Percentiles rank a stretch among this genome's conserved stretches.
phyloP scores from a whole-genome alignment of 2,113 vertebrate species.

The Vombatus ursinus region DNA sequence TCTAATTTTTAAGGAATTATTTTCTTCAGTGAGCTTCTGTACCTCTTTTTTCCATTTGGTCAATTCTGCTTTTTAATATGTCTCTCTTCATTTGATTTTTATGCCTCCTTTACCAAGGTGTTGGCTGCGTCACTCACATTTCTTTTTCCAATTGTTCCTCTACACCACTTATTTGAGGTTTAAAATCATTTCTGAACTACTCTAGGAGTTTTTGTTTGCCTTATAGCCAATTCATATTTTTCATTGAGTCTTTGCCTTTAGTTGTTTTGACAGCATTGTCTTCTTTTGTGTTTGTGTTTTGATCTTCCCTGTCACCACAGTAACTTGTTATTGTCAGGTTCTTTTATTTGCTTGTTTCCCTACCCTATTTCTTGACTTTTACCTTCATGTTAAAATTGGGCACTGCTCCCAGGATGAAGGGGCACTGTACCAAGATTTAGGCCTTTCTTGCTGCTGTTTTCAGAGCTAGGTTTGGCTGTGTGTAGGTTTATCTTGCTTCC shows the following conservation, averaged over 20 bases:
- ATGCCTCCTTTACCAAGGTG: no score
- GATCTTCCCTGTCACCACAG: neutral
- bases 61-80: no score
- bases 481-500: neutral
- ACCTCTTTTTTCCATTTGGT: no score
- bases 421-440: neutral
- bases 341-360: neutral
- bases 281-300: neutral
- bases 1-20: no score
- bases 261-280: neutral
- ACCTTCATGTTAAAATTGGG: neutral
- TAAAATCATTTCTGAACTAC: no score
- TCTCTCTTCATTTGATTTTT: no score
- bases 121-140: no score
- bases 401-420: no score
- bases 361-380: neutral
- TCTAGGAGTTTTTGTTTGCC: no score
- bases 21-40: no score
- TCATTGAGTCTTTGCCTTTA: neutral
- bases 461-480: neutral
- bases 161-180: no score
- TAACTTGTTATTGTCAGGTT: neutral
- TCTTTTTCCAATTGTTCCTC: no score
- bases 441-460: neutral
- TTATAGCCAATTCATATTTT: neutral